Conservation (phyloP, 1,140 invertebrate genomes). For the Piezodorus guildinii region DNA sequence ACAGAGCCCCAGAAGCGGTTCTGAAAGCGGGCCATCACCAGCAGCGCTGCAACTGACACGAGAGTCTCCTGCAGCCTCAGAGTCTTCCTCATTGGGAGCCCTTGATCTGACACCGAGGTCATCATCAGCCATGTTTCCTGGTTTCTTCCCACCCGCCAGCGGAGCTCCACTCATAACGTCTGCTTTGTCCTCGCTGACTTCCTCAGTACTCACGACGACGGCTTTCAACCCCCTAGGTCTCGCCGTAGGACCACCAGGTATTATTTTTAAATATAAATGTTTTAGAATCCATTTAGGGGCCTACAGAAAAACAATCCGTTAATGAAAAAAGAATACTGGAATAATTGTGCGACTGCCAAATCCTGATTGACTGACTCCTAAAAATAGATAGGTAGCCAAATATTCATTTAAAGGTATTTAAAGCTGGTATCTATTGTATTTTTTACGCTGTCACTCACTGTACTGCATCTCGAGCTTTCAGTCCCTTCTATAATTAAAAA, state of each 20-base stretch:
- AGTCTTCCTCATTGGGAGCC: constrained; percentile 42
- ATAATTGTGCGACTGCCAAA: constrained; percentile 9
- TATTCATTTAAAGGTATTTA: constrained; percentile 11
- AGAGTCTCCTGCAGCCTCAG: constrained; percentile 35
- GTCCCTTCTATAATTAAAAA: constrained; percentile 8
- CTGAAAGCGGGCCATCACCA: constrained; percentile 31
- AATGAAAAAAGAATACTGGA: not conserved
- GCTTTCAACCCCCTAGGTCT: constrained; percentile 70
- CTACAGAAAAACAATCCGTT: not conserved
- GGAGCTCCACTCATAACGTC: constrained; percentile 46
- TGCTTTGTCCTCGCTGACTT: constrained; percentile 60
- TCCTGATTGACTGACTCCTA: not conserved
- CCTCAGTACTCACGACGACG: constrained; percentile 57
- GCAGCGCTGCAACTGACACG: constrained; percentile 30
- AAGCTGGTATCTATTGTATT: constrained; percentile 12
- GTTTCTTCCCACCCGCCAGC: constrained; percentile 44
- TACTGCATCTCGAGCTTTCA: constrained; percentile 1
- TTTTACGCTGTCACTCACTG: constrained; percentile 8
- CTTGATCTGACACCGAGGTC: constrained; percentile 43
- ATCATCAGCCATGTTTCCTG: constrained; percentile 42
- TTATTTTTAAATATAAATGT: constrained; percentile 33
- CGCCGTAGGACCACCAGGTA: constrained; percentile 65
- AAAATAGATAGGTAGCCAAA: constrained; percentile 9
- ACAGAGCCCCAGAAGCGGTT: constrained; percentile 28
- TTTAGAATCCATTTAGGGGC: not conserved